These are phyloP conservation scores for Malacosoma neustria DNA, from an alignment of 2,888 invertebrate genomes.

Conservation along the genomic window DNA sequence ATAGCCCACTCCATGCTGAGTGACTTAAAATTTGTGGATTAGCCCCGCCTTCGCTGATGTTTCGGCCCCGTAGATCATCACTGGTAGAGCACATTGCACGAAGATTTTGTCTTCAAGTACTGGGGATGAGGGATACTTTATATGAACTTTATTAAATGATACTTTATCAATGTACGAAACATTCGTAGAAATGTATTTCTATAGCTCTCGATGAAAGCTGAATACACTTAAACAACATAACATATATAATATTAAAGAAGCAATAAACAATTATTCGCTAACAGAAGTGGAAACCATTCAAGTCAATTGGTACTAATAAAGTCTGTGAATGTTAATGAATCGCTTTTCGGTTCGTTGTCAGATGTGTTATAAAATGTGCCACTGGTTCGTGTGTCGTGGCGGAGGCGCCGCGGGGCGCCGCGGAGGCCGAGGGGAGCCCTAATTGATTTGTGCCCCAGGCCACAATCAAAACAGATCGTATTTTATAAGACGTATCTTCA, in stretches of 20 bases:
- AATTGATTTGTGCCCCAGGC: constrained; percentile 76
- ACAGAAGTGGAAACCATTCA: constrained; percentile 13
- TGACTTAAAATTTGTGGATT: no score
- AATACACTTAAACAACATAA: no score
- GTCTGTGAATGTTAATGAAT: constrained; percentile 70
- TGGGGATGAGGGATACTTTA: no score
- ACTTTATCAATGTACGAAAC: no score
- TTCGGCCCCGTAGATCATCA: no score
- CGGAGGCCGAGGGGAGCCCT: constrained; percentile 54
- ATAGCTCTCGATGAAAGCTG: no score
- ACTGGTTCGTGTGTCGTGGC: constrained; percentile 67
- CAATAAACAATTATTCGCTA: background rate
- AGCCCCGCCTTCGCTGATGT: no score
- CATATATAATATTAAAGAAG: background rate
- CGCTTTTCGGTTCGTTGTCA: constrained; percentile 52
- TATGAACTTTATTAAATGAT: no score
- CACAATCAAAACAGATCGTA: constrained; percentile 77
- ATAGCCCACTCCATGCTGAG: no score
- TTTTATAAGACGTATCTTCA: constrained; percentile 70
- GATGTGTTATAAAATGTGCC: constrained; percentile 73
- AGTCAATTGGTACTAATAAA: constrained; percentile 65
- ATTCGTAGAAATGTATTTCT: no score
- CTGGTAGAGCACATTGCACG: no score
- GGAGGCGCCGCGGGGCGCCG: constrained; percentile 45
- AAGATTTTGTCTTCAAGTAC: no score